Evolutionary conservation across 92 coral and sea anemone species (phyloP), one percentile per base, ranked within the genome.

Genomic region (Paramuricea clavata): DNA sequence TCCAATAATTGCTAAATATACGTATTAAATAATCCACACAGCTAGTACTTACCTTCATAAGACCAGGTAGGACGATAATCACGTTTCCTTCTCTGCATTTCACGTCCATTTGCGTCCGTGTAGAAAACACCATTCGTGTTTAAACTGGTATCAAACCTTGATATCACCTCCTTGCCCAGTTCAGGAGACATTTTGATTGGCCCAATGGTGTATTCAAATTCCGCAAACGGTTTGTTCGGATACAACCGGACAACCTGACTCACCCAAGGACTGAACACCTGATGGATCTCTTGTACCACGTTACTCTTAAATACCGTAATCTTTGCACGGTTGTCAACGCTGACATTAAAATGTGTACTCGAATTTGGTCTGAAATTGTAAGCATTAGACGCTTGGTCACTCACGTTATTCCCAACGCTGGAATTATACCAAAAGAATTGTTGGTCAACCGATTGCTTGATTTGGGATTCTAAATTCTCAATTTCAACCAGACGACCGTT

Each of bases 61-160:
- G 86, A 87, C 98, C 98, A 95, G 23, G 98, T 95, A 25, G 95
- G 95, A 47, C 98, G 87, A 85, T 86, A 94, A 82, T 95, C 67
- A 67, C 92, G 74, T 41, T 86, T 87, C 50, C 98, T 91, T 68
- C 85, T 89, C 73, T 95, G 95, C 93, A 95, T 95, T 74, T 95
- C 98, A 28, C 98, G 90, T 41, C 98, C 98, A 57, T 95, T 95
- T 4, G 98, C 98, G 54, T 95, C 98, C 11, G 98, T 95, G 83
- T 89, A 95, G 89, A 85, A 95, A 28, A 95, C 85, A 26, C 90
- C 89, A 59, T 85, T 86, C 47, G 98, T 94, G 67, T 94, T 92
- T 76, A 95, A 91, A 74, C 88, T 95, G n/a, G 95, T 90, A 81
- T 95, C 96, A 67, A 95, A 95, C 25, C 98, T 90, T 33, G 92